Conservation (phyloP, 2,797 vertebrate species). For the Sebastes paucispinis region DNA sequence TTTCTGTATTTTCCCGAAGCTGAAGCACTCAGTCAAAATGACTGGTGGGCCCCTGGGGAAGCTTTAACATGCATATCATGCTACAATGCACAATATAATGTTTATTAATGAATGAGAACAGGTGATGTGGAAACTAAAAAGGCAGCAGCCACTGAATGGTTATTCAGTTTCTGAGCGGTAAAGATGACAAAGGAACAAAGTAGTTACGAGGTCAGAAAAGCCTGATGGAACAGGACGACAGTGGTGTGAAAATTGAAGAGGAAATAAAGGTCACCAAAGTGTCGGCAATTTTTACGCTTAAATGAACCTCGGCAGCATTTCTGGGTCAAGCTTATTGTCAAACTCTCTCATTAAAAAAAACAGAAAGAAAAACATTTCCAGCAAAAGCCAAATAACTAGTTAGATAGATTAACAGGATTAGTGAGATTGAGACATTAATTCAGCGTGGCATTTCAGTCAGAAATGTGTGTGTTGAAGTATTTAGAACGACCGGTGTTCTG, state of each 20-base stretch:
- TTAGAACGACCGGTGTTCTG: constrained; percentile 21
- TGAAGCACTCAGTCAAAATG: not conserved
- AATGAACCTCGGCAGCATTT: constrained; percentile 14
- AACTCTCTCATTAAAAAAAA: constrained; percentile 18
- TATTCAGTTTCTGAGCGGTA: not conserved
- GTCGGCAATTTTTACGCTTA: constrained; percentile 22
- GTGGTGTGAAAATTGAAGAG: constrained; percentile 7
- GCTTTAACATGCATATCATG: not conserved
- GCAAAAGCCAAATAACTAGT: constrained; percentile 44
- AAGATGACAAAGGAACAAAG: not conserved
- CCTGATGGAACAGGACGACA: not conserved
- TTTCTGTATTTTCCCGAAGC: not conserved
- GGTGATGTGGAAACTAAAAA: not conserved
- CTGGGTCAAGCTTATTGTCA: constrained; percentile 21
- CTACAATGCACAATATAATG: not conserved
- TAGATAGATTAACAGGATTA: constrained; percentile 56
- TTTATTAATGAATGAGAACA: not conserved
- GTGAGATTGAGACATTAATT: constrained; percentile 46
- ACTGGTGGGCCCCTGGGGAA: not conserved
- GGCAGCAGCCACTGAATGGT: not conserved
- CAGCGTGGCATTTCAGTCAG: constrained; percentile 41
- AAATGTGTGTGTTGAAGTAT: constrained; percentile 34
- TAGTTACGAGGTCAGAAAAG: not conserved
- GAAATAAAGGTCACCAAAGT: constrained; percentile 31
- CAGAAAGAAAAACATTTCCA: not conserved